Conservation (phyloP, 2,797 vertebrate genomes). For the Clarias pachynema region DNA sequence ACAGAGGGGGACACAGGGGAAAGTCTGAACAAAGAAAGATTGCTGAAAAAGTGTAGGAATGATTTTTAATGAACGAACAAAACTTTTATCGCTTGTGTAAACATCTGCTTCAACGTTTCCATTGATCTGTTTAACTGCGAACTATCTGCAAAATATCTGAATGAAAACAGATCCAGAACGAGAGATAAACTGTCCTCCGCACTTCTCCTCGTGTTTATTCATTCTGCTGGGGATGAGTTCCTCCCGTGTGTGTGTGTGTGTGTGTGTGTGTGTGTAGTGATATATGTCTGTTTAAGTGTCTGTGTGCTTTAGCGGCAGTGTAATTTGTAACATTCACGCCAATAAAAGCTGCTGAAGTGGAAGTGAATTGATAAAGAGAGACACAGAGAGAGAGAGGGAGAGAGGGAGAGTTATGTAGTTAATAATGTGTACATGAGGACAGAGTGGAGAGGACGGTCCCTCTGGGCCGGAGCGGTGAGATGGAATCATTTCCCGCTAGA, state of each 20-base stretch:
- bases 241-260: background rate
- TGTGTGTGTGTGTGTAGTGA: background rate
- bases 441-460: conserved; percentile 28
- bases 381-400: conserved; percentile 11
- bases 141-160: background rate
- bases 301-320: background rate
- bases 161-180: too few relatives aligned
- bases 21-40: background rate
- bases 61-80: too few relatives aligned
- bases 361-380: conserved; percentile 10
- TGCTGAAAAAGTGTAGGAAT: background rate
- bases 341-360: conserved; percentile 16
- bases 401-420: conserved; percentile 29
- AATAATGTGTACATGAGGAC: conserved; percentile 35
- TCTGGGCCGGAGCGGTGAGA: conserved; percentile 34
- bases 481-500: conserved; percentile 41
- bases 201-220: background rate
- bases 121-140: background rate
- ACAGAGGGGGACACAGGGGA: background rate
- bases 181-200: background rate
- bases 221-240: background rate
- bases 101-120: background rate
- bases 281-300: conserved; percentile 2
- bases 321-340: conserved; percentile 17
- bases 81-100: too few relatives aligned